These are phyloP conservation scores for Saxidomus purpurata DNA, from an alignment of 1,140 invertebrate genomes.

Conservation along the genomic window DNA sequence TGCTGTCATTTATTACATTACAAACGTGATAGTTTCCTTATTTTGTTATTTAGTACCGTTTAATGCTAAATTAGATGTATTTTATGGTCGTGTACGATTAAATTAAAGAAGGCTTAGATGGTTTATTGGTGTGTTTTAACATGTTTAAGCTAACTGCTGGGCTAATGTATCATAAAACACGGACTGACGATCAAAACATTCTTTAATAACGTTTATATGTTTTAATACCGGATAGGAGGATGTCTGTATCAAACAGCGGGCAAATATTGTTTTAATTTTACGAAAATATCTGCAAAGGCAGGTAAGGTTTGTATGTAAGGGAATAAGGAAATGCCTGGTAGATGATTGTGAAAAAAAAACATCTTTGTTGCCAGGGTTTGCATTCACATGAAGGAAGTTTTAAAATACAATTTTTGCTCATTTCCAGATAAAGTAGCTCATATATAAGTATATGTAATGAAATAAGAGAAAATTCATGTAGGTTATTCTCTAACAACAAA, in stretches of 20 bases:
- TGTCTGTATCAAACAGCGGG: background rate
- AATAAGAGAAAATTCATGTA: too few species aligned
- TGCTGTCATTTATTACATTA: conserved; percentile 59
- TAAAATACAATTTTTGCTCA: too few species aligned
- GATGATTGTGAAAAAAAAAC: too few species aligned
- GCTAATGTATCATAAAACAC: conserved; percentile 15
- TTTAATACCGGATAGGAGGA: background rate
- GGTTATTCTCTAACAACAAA: too few species aligned
- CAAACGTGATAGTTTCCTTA: conserved; percentile 36
- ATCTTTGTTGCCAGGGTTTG: too few species aligned
- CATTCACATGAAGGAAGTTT: too few species aligned
- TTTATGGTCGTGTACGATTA: conserved; percentile 54
- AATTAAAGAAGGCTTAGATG: conserved; percentile 51
- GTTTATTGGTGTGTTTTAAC: conserved; percentile 27
- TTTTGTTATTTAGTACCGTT: conserved; percentile 57
- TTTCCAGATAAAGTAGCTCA: too few species aligned
- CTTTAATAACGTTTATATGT: background rate
- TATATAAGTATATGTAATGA: too few species aligned
- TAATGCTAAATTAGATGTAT: conserved; percentile 52
- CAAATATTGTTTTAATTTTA: too few species aligned
- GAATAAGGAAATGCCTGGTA: too few species aligned
- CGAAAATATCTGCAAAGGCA: too few species aligned
- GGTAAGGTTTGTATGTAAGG: too few species aligned
- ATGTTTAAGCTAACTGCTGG: conserved; percentile 16
- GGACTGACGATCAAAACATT: background rate